These are phyloP conservation scores for Elephantulus edwardii DNA, from an alignment of 2,113 vertebrate genomes.

Conservation along the genomic window DNA sequence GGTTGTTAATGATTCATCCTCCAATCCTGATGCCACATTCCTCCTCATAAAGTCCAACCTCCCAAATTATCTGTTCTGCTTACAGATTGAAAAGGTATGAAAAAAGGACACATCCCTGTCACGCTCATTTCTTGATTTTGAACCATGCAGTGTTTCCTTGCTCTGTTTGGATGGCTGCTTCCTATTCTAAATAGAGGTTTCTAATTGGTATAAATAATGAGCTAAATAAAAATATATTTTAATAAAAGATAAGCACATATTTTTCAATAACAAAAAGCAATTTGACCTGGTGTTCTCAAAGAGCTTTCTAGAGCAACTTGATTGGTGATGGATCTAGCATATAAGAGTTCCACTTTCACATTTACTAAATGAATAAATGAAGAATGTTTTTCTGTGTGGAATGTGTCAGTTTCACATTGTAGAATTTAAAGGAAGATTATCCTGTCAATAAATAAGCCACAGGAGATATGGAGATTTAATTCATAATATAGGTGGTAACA, in stretches of 20 bases:
- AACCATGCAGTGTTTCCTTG: too few species aligned
- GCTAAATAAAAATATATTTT: constrained; percentile 23
- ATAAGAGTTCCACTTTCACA: neutral
- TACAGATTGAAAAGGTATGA: too few species aligned
- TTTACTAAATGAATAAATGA: constrained; percentile 24
- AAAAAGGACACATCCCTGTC: too few species aligned
- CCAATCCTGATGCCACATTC: too few species aligned
- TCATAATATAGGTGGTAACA: neutral
- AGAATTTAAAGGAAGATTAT: neutral
- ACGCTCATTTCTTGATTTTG: too few species aligned
- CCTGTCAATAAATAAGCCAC: neutral
- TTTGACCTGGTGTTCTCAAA: neutral
- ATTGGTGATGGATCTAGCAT: neutral
- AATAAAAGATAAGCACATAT: neutral
- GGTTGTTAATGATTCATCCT: too few species aligned
- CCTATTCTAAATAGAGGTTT: too few species aligned
- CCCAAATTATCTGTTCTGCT: too few species aligned
- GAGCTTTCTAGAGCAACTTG: neutral
- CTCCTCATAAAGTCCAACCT: too few species aligned
- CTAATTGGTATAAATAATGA: neutral
- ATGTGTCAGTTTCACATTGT: neutral
- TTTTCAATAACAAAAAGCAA: neutral
- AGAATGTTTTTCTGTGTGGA: neutral
- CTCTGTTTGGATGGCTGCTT: too few species aligned
- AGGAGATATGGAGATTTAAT: neutral